Base-by-base conservation (phyloP, 2,888 invertebrate species). In the Teleiodes luculella region DNA sequence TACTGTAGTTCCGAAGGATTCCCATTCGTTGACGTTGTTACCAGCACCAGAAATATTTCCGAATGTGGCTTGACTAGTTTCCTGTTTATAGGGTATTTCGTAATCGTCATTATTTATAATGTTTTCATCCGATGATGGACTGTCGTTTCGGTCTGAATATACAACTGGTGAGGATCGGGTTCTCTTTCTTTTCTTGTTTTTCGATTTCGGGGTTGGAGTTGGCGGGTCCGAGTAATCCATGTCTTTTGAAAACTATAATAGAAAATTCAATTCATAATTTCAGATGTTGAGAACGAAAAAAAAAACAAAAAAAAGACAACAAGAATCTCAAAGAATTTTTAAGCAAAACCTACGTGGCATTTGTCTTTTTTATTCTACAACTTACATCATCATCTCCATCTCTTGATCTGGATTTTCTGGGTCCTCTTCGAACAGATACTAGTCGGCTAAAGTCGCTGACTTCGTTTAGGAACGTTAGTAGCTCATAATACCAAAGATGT, bases 401-500 rank as follows among this genome's bases (percentile, higher is more conserved):
- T 10, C 43, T 43, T 13, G 43, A 43, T 13, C 43, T 43, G n/a
- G 28, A 43, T 14, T 43, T 13, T 7, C 43, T 43, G 1, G 35
- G 35, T 14, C 24, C 52, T 41, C 30, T 49, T n/a, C 48, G 20
- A 43, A 35, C 8, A 3, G 24, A 4, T 2, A 45, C 41, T 10
- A 52, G 8, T 16, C 37, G 53, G 41, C 30, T 39, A 18, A 37
- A 52, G 31, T 49, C 36, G 30, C 24, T 14, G 31, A 58, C 52
- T 30, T 57, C 54, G 13, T 57, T 55, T n/a, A 65, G 39, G 39
- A 65, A 65, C 1, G 56, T 51, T 47, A 66, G 5, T 2, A 52
- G 49, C 1, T 58, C 45, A 41, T 63, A 66, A 39, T 66, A 66
- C 64, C 66, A 66, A 13, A 57, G 41, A 5, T 14, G 10, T 1